These are phyloP conservation scores for Micronisus gabar DNA, from an alignment of 2,113 vertebrate species.

Conservation along the genomic window DNA sequence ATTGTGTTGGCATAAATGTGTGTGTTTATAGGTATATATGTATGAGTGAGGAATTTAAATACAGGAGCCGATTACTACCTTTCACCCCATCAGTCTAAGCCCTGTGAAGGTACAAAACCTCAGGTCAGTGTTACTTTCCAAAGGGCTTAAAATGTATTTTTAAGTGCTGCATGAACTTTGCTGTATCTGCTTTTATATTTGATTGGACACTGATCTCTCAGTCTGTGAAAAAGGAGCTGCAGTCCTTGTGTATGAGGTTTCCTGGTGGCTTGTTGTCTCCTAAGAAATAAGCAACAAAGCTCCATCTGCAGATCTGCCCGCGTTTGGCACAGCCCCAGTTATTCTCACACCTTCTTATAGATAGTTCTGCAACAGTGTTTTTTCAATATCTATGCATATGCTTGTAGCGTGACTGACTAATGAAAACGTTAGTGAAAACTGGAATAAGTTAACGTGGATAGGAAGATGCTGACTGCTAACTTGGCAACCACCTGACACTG, in stretches of 20 bases:
- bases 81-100: neutral
- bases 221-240: neutral
- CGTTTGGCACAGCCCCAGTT: neutral
- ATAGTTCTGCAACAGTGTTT: neutral
- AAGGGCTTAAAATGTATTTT: neutral
- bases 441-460: neutral
- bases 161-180: neutral
- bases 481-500: neutral
- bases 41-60: neutral
- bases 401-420: neutral
- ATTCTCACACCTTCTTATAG: neutral
- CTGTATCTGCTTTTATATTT: neutral
- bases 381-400: neutral
- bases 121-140: neutral
- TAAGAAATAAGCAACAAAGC: neutral
- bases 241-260: neutral
- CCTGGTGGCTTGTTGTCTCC: neutral
- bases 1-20: neutral
- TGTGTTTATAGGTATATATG: accelerated
- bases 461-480: neutral
- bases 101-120: neutral
- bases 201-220: neutral
- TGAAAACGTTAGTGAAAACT: neutral
- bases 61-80: neutral
- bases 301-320: neutral